A percentile compares a stretch with the other conserved stretches of the same genome.
Evolutionary conservation across 1,140 invertebrate species (phyloP).

Genomic region (Drosophila chauvacae): DNA sequence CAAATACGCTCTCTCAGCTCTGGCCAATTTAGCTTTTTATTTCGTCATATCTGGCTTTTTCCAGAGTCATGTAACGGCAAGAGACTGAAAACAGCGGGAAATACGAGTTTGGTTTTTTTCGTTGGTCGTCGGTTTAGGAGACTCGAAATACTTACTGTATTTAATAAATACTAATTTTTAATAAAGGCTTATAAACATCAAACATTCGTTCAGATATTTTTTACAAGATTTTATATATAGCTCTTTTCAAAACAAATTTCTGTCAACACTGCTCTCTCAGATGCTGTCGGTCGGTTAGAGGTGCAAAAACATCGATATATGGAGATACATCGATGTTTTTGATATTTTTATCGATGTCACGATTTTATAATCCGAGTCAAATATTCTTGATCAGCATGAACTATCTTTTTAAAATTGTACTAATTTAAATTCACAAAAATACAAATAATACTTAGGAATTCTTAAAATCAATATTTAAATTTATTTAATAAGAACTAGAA

Average conservation of each 20-base stretch:
- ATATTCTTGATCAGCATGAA: too few species aligned
- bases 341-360: too few species aligned
- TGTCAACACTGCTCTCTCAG: background rate
- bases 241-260: background rate
- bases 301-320: too few species aligned
- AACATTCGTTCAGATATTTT: background rate
- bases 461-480: too few species aligned
- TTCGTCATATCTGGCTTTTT: background rate
- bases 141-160: background rate
- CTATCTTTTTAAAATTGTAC: too few species aligned
- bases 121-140: background rate
- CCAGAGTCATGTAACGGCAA: background rate
- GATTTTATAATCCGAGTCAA: too few species aligned
- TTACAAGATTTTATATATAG: background rate
- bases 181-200: background rate
- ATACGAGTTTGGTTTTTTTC: background rate
- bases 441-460: too few species aligned
- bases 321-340: too few species aligned
- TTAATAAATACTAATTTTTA: background rate
- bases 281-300: background rate
- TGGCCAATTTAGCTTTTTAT: background rate
- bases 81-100: background rate
- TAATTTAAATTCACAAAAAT: too few species aligned
- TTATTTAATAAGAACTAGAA: too few species aligned
- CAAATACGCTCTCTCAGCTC: slow-evolving; percentile 15